These are phyloP conservation scores for Papilio elwesi DNA, from an alignment of 2,888 invertebrate species.

Conservation along the genomic window DNA sequence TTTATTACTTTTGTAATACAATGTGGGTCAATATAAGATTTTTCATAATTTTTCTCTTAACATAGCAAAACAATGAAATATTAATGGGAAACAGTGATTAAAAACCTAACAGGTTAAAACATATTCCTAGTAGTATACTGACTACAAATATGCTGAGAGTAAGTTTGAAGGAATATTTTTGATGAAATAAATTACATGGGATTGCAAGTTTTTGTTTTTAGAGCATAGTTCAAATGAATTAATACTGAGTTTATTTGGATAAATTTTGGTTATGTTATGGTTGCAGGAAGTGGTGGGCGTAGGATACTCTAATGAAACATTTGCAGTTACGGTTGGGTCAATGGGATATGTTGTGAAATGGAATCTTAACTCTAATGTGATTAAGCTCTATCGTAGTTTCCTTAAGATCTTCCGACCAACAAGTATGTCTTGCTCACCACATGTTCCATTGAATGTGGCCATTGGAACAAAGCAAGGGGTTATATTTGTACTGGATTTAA, in stretches of 20 bases:
- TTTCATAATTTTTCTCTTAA: no score
- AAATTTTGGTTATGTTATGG: constrained; percentile 14
- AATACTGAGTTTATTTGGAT: background rate
- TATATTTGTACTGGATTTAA: constrained; percentile 69
- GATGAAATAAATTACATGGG: no score
- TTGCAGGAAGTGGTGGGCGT: constrained; percentile 74
- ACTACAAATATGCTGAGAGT: no score
- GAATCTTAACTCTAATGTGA: constrained; percentile 79
- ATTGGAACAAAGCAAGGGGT: constrained; percentile 79
- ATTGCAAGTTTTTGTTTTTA: background rate
- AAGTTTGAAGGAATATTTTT: no score
- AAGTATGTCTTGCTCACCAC: constrained; percentile 71
- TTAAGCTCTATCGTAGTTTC: constrained; percentile 60
- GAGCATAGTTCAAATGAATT: background rate
- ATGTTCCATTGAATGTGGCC: constrained; percentile 64
- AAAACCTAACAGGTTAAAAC: no score
- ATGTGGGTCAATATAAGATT: no score
- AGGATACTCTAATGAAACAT: constrained; percentile 73
- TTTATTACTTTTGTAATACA: no score
- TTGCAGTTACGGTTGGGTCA: constrained; percentile 77
- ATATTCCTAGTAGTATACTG: no score
- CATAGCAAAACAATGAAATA: no score
- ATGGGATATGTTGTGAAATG: constrained; percentile 79
- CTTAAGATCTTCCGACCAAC: constrained; percentile 65
- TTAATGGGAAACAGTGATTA: no score